Base-by-base conservation (phyloP, 2,888 invertebrate genomes). In the Polymixis flavicincta region DNA sequence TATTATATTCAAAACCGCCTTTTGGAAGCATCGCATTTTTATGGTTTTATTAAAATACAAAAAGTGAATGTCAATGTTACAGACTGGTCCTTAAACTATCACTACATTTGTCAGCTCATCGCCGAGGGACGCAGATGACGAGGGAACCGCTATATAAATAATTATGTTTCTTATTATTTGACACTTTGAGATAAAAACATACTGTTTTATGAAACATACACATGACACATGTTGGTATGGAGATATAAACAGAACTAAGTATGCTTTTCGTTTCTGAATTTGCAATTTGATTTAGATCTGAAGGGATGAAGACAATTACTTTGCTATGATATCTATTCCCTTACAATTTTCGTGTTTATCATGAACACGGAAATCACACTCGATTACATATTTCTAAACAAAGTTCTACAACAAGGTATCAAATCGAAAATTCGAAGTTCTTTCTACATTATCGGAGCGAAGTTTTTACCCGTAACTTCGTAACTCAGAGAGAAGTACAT, bases 151-250 rank as follows among this genome's bases (percentile, higher is more conserved):
- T 11, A 45, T 11, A 54, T 28, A 55, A 64, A 75, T 37, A 55
- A 67, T 68, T 57, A 66, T 75, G 50, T 72, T 71, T 59, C 71
- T 69, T 76, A 72, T 55, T 65, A 69, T 70, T 79, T 73, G 70
- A 25, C 72, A 76, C 37, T 52, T 73, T 57, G 17, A 59, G 63
- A 74, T 63, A 52, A 76, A 45, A 76, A 64, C n/a, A 59, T 68
- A 70, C 66, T 69, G 32, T 66, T 65, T 50, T 69, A 54, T 59
- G 37, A 45, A 57, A 57, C 50, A 72, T 6, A 42, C 32, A 42
- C 42, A 42, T 6, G 9, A 42, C 42, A 42, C n/a, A 28, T 71
- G 17, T 60, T 19, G 13, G 7, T 32, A 22, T 22, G 14, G n/a
- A n/a, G 54, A 54, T n/a, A 13, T 13, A 59, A 5, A 32, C 7